These are phyloP conservation scores for Axea sp. DNA, from an alignment of 2,888 invertebrate genomes.

Conservation along the genomic window DNA sequence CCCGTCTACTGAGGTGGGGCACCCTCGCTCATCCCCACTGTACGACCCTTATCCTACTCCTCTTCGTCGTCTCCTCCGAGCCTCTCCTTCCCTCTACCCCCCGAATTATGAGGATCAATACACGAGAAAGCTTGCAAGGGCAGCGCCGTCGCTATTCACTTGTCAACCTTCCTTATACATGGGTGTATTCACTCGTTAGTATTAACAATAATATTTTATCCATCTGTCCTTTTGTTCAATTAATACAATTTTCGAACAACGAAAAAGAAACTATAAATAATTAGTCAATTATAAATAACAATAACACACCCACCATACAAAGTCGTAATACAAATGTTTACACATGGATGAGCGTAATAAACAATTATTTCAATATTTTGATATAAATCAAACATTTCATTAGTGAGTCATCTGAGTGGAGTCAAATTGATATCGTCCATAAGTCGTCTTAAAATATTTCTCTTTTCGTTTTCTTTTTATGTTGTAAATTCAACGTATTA, in stretches of 20 bases:
- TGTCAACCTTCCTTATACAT: conserved; percentile 74
- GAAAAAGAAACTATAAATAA: too few species aligned
- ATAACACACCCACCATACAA: too few species aligned
- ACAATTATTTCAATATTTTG: too few species aligned
- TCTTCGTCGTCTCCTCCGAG: conserved; percentile 60
- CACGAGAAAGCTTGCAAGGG: conserved; percentile 77
- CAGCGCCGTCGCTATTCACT: conserved; percentile 76
- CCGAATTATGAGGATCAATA: conserved; percentile 79
- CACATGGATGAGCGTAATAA: too few species aligned
- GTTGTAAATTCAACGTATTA: too few species aligned
- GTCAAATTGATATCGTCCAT: too few species aligned
- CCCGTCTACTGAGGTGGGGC: conserved; percentile 70
- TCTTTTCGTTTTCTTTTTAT: too few species aligned
- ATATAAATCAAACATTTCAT: too few species aligned
- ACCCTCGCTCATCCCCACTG: conserved; percentile 65
- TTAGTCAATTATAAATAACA: too few species aligned
- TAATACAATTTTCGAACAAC: neutral
- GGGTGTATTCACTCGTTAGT: conserved; percentile 61
- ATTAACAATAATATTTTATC: conserved; percentile 1
- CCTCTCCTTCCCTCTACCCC: conserved; percentile 65
- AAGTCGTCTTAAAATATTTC: too few species aligned
- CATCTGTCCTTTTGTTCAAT: neutral
- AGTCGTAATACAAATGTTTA: too few species aligned
- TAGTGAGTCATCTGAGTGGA: too few species aligned
- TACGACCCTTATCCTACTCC: conserved; percentile 58